A percentile compares a stretch with the other conserved stretches of the same genome.
Evolutionary conservation across 2,113 vertebrate species (phyloP).

Genomic region (Myrmecobius fasciatus): DNA sequence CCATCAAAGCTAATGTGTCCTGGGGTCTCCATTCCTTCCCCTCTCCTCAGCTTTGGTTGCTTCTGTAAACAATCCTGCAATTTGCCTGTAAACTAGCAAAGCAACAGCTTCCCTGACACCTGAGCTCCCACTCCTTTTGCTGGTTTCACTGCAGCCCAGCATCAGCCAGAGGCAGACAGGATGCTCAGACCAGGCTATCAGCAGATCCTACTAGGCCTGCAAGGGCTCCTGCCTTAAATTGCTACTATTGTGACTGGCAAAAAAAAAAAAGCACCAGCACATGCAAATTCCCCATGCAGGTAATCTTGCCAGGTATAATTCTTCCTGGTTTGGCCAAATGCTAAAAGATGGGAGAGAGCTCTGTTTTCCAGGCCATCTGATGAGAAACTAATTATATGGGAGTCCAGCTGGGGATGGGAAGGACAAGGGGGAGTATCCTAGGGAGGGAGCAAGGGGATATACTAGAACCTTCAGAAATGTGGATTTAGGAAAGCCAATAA

Average conservation of each 20-base stretch:
- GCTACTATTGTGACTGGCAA: neutral
- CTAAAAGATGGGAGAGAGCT: neutral
- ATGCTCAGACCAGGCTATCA: neutral
- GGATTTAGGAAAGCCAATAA: neutral
- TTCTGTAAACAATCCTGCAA: conserved; percentile 42
- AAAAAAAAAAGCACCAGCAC: neutral
- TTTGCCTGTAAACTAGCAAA: conserved; percentile 49
- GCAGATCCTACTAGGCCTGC: neutral
- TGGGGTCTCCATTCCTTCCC: neutral
- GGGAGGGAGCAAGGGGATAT: fast-evolving
- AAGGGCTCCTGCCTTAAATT: neutral
- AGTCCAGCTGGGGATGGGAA: neutral
- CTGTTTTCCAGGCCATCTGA: neutral
- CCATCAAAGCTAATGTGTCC: neutral
- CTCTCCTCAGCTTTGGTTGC: neutral
- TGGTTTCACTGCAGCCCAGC: neutral
- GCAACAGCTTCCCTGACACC: conserved; percentile 47
- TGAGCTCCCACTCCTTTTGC: neutral
- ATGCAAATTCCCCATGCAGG: neutral
- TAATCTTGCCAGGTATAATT: neutral
- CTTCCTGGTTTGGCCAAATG: neutral
- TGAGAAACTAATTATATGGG: neutral
- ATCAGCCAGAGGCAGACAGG: neutral
- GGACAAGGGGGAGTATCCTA: neutral
- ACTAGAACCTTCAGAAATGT: neutral